Evolutionary conservation across 2,797 vertebrate species (phyloP).

Genomic region (Holocentrus rufus): DNA sequence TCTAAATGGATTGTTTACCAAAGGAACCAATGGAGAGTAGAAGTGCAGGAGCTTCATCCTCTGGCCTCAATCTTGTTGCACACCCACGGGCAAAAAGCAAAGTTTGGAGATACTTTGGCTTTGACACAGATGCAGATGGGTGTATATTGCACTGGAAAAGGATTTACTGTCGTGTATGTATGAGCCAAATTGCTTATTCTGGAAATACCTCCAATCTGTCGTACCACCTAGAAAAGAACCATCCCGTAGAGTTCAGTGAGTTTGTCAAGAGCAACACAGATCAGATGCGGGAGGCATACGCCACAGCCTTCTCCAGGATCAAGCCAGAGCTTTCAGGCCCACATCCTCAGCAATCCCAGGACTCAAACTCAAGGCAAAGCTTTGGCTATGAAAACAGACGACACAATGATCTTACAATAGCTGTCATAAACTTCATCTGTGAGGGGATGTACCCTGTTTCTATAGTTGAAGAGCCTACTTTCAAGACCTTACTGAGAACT

Average conservation of each 20-base stretch:
- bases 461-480: constrained; percentile 87
- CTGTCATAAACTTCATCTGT: constrained; percentile 84
- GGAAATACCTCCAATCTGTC: constrained; percentile 92
- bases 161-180: constrained; percentile 91
- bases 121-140: constrained; percentile 90
- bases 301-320: constrained; percentile 84
- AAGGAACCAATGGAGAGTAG: constrained; percentile 87
- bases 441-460: constrained; percentile 87
- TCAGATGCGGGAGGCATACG: constrained; percentile 88
- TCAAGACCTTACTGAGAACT: constrained; percentile 83
- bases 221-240: constrained; percentile 92
- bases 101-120: constrained; percentile 94
- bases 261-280: constrained; percentile 90
- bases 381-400: constrained; percentile 79
- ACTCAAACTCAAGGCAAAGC: constrained; percentile 74
- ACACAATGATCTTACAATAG: constrained; percentile 85
- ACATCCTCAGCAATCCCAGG: constrained; percentile 77
- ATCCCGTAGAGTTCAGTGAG: constrained; percentile 87
- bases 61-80: constrained; percentile 89
- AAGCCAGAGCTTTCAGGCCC: constrained; percentile 78
- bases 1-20: constrained; percentile 74
- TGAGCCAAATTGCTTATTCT: constrained; percentile 91
- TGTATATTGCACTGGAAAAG: constrained; percentile 92
- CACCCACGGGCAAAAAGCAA: constrained; percentile 93
- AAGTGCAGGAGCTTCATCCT: constrained; percentile 80